phyloP scores from a whole-genome alignment of 2,888 invertebrate species.

The Eupithecia inturbata region DNA sequence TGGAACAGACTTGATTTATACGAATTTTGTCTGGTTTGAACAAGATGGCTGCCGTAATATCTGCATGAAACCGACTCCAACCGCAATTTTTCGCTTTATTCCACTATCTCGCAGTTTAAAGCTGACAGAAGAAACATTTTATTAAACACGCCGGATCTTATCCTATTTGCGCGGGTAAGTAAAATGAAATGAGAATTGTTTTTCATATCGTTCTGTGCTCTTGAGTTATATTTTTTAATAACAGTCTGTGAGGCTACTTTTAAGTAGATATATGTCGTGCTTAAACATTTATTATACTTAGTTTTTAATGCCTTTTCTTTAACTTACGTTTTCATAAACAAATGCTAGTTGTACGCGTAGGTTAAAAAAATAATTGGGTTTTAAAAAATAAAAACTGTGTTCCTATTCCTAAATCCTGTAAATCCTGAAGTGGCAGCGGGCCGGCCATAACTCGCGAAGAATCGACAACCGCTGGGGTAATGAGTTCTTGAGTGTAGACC shows the following conservation, averaged over 20 bases:
- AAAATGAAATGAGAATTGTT: slow-evolving; percentile 36
- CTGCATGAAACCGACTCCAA: slow-evolving; percentile 62
- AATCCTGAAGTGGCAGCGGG: too few species aligned
- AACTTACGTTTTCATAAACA: not conserved
- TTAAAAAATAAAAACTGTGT: too few species aligned
- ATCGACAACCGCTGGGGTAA: too few species aligned
- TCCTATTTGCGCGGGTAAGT: slow-evolving; percentile 39
- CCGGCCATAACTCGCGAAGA: too few species aligned
- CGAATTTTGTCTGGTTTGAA: slow-evolving; percentile 69
- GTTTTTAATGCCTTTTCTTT: not conserved
- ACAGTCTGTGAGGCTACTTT: not conserved
- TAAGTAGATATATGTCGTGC: not conserved
- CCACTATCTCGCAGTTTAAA: slow-evolving; percentile 58
- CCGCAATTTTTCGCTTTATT: slow-evolving; percentile 67
- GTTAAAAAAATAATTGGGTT: too few species aligned
- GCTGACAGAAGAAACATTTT: slow-evolving; percentile 57
- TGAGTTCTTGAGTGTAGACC: too few species aligned
- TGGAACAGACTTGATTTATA: slow-evolving; percentile 69
- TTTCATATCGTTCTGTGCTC: slow-evolving; percentile 24
- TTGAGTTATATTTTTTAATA: slow-evolving; percentile 6
- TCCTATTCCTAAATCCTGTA: too few species aligned
- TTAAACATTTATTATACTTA: not conserved
- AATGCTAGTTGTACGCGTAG: too few species aligned
- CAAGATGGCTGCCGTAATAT: slow-evolving; percentile 73
- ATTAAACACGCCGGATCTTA: slow-evolving; percentile 50